Base-by-base conservation (phyloP, 2,113 vertebrate genomes). In the Dissostichus mawsoni region DNA sequence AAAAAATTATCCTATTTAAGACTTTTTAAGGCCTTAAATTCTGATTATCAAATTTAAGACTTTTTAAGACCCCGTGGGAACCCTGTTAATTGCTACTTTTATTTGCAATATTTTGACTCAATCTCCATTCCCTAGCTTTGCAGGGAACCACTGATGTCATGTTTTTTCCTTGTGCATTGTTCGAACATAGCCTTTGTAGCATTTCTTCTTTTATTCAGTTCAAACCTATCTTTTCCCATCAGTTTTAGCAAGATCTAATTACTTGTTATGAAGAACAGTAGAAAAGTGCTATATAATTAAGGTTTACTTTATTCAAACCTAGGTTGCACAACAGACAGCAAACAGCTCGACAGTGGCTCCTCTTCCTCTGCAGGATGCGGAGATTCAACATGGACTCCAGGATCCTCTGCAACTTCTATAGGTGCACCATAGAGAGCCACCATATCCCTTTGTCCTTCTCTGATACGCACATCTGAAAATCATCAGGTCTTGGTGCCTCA, bases 401-500 rank as follows among this genome's bases (percentile, higher is more conserved):
- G 36, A 41, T 41, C 8, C 36, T 41, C 36, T 41, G 36, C 36
- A 41, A 41, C 36, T 8, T 41, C 36, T 41, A 41, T 0, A 41
- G 36, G 36, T 36, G 36, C 36, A 36, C 33, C 33, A 36, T 36
- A 25, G 25, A 36, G 36, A 36, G 36, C 0, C 25, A 3, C 25
- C 25, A 25, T 25, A 25, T 5, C 74, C 82, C 81, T 90, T 89
- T 89, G 94, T 95, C 95, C 95, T 97, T 96, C 91, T 96, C 96
- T 96, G 96, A 97, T 94, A 90, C 91, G 80, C 92, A 87, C 91
- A 79, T 73, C 44, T 90, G 91, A 94, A 95, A 96, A 95, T 94
- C 92, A 94, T 88, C 94, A 81, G 48, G 88, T 94, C 90, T 93
- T 56, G 91, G 92, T 94, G 14, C 72, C 94, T 95, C 93, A 96